Percentiles rank a stretch among this genome's conserved stretches.
Evolutionary conservation across 2,888 invertebrate species (phyloP).

Genomic region (Orthosia gothica): DNA sequence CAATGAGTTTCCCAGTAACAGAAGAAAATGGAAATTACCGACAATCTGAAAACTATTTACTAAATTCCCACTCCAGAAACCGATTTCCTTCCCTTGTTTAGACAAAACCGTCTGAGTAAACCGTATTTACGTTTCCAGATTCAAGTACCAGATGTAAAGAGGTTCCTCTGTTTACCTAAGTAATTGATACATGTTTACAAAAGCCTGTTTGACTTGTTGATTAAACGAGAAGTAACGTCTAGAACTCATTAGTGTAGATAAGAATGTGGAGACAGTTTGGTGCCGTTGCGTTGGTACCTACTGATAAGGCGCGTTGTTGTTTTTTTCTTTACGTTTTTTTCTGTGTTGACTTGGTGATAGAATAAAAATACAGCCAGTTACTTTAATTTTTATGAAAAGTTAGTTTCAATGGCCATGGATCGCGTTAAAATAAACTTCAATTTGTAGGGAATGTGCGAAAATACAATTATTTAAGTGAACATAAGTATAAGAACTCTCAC

Average conservation of each 20-base stretch:
- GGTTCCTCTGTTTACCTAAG: constrained; percentile 43
- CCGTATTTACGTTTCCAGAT: constrained; percentile 48
- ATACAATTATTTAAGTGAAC: too few species aligned
- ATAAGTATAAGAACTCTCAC: too few species aligned
- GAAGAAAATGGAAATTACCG: not conserved
- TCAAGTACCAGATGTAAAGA: constrained; percentile 40
- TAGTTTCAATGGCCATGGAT: too few species aligned
- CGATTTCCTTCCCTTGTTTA: not conserved
- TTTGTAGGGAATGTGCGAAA: too few species aligned
- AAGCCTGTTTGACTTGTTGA: constrained; percentile 39
- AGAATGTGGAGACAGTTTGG: constrained; percentile 45
- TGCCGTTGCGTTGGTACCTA: constrained; percentile 31
- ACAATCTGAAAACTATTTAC: too few species aligned
- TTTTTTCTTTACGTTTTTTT: constrained; percentile 6
- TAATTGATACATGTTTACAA: constrained; percentile 59
- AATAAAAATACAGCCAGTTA: not conserved
- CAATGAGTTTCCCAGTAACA: too few species aligned
- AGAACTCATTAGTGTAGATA: constrained; percentile 29
- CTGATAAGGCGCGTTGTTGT: constrained; percentile 1
- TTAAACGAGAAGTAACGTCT: constrained; percentile 36
- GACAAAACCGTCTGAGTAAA: constrained; percentile 18
- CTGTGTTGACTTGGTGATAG: not conserved
- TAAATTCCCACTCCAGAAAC: not conserved
- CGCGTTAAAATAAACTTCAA: too few species aligned
- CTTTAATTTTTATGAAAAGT: not conserved